A percentile compares a stretch with the other conserved stretches of the same genome.
phyloP scores from a whole-genome alignment of 64 coral and sea anemone species.

The Pocillopora damicornis region DNA sequence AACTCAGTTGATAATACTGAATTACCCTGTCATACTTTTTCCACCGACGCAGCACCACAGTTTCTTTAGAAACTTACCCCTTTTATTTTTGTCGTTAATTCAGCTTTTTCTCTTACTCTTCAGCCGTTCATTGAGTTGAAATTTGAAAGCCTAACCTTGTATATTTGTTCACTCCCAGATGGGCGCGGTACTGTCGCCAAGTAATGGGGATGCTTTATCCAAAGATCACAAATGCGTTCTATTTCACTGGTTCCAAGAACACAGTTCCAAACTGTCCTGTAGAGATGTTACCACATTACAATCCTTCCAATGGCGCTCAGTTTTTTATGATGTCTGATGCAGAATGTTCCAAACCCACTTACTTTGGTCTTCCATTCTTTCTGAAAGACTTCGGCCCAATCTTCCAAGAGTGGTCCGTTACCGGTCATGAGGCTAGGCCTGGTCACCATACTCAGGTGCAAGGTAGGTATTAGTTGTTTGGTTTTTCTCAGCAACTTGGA shows the following conservation, averaged over 20 bases:
- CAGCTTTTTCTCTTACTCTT: too few species aligned
- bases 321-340: conserved; percentile 45
- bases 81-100: too few species aligned
- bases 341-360: conserved; percentile 40
- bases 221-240: conserved; percentile 78
- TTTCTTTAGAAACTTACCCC: too few species aligned
- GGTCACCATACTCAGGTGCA: conserved; percentile 96
- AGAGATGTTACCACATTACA: conserved; percentile 88
- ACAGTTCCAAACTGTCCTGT: conserved; percentile 96
- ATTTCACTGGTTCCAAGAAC: conserved; percentile 75
- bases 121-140: too few species aligned
- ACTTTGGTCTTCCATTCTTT: conserved; percentile 95
- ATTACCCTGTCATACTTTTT: too few species aligned
- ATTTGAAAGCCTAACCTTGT: too few species aligned
- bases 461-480: conserved; percentile 32
- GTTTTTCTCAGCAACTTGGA: background rate
- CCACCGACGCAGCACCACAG: too few species aligned
- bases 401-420: conserved; percentile 98
- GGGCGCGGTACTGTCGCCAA: conserved; percentile 63
- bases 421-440: conserved; percentile 88
- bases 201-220: conserved; percentile 89
- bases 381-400: conserved; percentile 88
- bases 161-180: conserved; percentile 19
- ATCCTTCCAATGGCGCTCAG: conserved; percentile 94
- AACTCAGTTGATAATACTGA: too few species aligned